Base-by-base conservation (phyloP, 2,888 invertebrate species). In the Sympetrum striolatum region DNA sequence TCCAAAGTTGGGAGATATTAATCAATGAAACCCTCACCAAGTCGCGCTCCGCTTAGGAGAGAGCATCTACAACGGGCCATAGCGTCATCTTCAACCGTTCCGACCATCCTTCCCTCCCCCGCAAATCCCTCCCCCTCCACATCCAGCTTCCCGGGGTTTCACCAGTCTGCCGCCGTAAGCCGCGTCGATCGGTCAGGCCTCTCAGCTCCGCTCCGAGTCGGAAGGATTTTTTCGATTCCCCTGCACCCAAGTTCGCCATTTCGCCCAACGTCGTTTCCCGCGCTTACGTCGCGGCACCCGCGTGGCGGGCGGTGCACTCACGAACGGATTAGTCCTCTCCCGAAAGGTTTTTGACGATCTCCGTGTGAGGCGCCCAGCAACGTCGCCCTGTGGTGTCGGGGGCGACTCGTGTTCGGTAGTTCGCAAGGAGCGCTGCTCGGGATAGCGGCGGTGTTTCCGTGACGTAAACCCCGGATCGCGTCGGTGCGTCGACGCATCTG, bases 121-220 rank as follows among this genome's bases (percentile, higher is more conserved):
- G 0, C 82, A 2, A 58, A 31, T 10, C 22, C 64, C 15, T n/a
- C 60, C 60, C 14, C 22, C 39, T 6, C 31, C 53, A 5, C 60
- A 18, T 53, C 12, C 86, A 6, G 14, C 22, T 60, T 60, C 10
- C 86, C n/a, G 37, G 86, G 86, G 60, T 35, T 86, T 60, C 86
- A 58, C 58, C 86, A 86, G 86, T 86, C 86, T 86, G 86, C 86
- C 86, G 86, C 86, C 86, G 58, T 86, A 60, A 37, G 86, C 86
- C 86, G 86, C 60, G 86, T 8, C 86, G 86, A 86, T 86, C 86
- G 86, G 86, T 86, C 8, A 39, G 58, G 82, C 58, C 58, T 82
- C 18, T 64, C 14, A 35, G 18, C 86, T 37, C 37, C 60, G 35
- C 86, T 60, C 31, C 58, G 58, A 18, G 22, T 31, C 82, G 22